Evolutionary conservation across 2,888 invertebrate species (phyloP), one percentile per base, ranked within the genome.

Genomic region (Calameuta pallipes): DNA sequence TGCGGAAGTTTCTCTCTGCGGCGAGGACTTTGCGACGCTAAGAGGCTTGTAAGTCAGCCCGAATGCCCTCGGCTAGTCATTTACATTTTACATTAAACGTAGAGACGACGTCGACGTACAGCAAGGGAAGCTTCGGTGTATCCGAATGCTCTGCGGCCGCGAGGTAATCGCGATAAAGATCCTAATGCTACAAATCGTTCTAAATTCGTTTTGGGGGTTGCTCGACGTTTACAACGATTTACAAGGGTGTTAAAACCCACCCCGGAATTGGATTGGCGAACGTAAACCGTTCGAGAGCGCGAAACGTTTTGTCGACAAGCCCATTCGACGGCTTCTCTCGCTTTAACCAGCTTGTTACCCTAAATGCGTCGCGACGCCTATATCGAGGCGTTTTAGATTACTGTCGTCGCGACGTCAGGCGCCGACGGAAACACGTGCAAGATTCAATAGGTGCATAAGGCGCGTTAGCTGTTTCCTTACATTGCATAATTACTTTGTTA

Each of bases 1-100:
- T 56, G 56, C 56, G 23, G 23, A 56, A 56, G 56, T 56, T 56
- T 56, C 56, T 56, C 56, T 23, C 56, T 23, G 56, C 56, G 56
- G 56, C 56, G 23, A 9, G 9, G 56, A 23, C 56, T 56, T 56
- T 56, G 56, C 56, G 56, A 56, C 56, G 56, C 23, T 56, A 56
- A 56, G 56, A 56, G 56, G 56, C 56, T 56, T 56, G 56, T 56
- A 56, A 56, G 56, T 56, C 56, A 56, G 71, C 71, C 31, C 71
- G 71, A 56, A 71, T 71, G 71, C 74, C 74, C 74, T 74, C 74
- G 74, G 74, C 74, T 30, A 74, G 74, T 33, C 33, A 74, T 74
- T 74, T 74, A 74, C 74, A 74, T 74, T 74, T 74, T 36, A 35
- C 74, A 34, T 74, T 74, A 74, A 74, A 74, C 74, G 74, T 6